Evolutionary conservation across 92 coral and sea anemone species (phyloP), one percentile per base, ranked within the genome.

Genomic region (Palythoa caribaeorum): DNA sequence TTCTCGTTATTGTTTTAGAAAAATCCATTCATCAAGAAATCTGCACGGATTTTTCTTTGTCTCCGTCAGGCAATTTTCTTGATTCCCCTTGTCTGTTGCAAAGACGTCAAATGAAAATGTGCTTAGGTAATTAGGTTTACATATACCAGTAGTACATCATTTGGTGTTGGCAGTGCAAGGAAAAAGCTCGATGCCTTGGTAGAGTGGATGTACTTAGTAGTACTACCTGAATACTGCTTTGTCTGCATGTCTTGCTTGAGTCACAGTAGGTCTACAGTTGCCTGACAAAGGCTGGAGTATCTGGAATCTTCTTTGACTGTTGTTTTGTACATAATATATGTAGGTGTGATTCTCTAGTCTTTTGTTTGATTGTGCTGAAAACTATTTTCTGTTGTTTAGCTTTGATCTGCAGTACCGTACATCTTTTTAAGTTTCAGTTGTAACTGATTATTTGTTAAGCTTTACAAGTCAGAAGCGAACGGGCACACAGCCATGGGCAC

Each of bases 31-130:
- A 38, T 72, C 77, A 72, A 51, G 77, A 17, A 72, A 28, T 69
- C 69, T 62, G 21, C 69, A 62, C 16, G 20, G 69, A 16, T 62
- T 62, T 62, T 17, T 28, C 74, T 69, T 69, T 20, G 74, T 69
- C 74, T 69, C 74, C 39, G 20, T 2, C 52, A 72, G 77, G 51
- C 77, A 72, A 13, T 72, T 51, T 72, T 35, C 77, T 39, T 37
- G 77, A 72, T 72, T 72, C 77, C 38, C 50, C 77, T 72, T 38
- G 77, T 72, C 77, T 72, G 77, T 72, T 72, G 77, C 77, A 72
- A 72, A n/a, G 77, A 72, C 53, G 36, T 72, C 77, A 72, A 72
- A 72, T 72, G 52, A 38, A 72, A 72, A 39, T 39, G 53, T 72
- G 77, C 77, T 8, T 72, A 72, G 77, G 77, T 72, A 37, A 72